Percentiles rank a stretch among this genome's conserved stretches.
phyloP scores from a whole-genome alignment of 2,888 invertebrate species.

The Drosophila anomelani region DNA sequence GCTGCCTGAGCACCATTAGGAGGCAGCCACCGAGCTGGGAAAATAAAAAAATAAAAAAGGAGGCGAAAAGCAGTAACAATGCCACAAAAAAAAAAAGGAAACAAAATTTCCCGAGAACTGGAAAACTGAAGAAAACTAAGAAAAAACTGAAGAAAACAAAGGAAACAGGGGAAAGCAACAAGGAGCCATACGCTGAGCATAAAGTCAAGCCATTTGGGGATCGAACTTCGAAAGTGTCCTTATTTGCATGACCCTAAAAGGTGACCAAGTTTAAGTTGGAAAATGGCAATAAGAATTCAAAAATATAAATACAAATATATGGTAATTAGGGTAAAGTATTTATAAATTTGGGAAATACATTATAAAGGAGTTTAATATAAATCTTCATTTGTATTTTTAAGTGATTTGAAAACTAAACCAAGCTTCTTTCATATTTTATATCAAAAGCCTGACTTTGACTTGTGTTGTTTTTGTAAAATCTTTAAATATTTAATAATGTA shows the following conservation, averaged over 20 bases:
- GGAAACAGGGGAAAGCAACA: neutral
- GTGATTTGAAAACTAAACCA: too few species aligned
- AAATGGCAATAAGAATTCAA: too few species aligned
- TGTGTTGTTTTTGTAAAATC: too few species aligned
- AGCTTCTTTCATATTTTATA: too few species aligned
- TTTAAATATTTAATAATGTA: too few species aligned
- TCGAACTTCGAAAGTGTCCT: slow-evolving; percentile 23
- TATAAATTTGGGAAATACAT: neutral
- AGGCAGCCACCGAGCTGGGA: slow-evolving; percentile 17
- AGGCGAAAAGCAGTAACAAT: slow-evolving; percentile 17
- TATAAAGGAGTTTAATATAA: too few species aligned
- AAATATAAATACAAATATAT: neutral
- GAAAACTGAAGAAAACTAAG: neutral
- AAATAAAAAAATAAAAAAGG: slow-evolving; percentile 29
- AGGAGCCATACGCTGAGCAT: slow-evolving; percentile 17
- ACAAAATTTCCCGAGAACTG: slow-evolving; percentile 7
- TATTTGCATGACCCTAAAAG: slow-evolving; percentile 1
- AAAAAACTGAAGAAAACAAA: neutral
- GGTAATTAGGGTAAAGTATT: neutral
- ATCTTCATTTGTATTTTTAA: too few species aligned
- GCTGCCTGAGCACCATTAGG: slow-evolving; percentile 17
- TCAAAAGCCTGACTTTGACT: too few species aligned
- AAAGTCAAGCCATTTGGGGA: slow-evolving; percentile 24
- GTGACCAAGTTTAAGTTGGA: neutral
- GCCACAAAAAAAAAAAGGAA: neutral